phyloP scores from a whole-genome alignment of 2,888 invertebrate genomes.

The Crematogaster levior region DNA sequence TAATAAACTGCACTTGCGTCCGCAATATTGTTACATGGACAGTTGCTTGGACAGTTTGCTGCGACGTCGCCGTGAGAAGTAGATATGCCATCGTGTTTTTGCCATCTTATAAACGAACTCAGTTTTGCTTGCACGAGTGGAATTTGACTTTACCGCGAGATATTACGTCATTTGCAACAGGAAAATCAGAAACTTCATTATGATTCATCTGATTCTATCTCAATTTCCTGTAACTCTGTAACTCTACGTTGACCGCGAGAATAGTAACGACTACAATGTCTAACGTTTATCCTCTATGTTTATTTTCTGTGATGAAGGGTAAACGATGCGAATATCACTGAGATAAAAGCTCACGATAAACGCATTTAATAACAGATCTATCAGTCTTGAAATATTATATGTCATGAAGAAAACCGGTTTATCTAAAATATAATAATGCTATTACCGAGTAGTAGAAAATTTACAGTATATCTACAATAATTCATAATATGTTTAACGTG shows the following conservation, averaged over 20 bases:
- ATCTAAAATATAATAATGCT: conserved; percentile 2
- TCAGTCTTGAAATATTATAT: neutral
- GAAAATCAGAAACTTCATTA: conserved; percentile 44
- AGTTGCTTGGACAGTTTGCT: neutral
- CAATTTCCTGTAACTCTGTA: conserved; percentile 42
- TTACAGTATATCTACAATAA: no score
- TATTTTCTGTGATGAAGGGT: neutral
- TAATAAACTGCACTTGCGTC: conserved; percentile 17
- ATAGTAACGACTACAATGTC: conserved; percentile 25
- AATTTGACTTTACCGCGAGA: neutral
- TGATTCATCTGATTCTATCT: conserved; percentile 44
- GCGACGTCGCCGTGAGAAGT: neutral
- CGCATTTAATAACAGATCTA: neutral
- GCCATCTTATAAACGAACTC: conserved; percentile 18
- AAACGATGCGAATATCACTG: neutral
- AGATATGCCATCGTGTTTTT: conserved; percentile 22
- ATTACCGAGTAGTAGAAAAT: neutral
- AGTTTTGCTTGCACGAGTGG: neutral
- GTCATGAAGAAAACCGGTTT: neutral
- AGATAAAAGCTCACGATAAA: conserved; percentile 33
- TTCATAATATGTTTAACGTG: no score
- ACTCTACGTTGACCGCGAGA: conserved; percentile 25
- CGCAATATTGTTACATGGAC: conserved; percentile 29
- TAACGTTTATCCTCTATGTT: conserved; percentile 27
- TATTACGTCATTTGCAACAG: conserved; percentile 17